Conservation (phyloP, 2,113 vertebrate species). For the Bostrychus sinensis region DNA sequence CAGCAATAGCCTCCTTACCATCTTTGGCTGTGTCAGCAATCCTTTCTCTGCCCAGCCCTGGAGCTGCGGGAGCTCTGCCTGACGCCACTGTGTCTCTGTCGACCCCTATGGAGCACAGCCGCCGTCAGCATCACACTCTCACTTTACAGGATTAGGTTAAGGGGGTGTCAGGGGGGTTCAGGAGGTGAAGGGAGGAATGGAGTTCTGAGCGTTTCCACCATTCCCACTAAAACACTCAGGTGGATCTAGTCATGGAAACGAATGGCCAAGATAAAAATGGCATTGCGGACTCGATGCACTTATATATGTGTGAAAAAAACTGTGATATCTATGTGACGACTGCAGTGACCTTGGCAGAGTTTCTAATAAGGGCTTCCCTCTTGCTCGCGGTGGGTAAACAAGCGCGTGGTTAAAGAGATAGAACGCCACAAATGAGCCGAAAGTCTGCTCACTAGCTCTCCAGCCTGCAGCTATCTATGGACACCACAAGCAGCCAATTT, state of each 20-base stretch:
- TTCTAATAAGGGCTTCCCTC: conserved; percentile 76
- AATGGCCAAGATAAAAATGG: conserved; percentile 19
- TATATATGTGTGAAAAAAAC: conserved; percentile 20
- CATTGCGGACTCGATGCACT: background rate
- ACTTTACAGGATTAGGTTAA: conserved; percentile 61
- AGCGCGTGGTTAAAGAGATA: conserved; percentile 67
- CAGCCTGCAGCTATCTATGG: conserved; percentile 60
- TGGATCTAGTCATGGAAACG: conserved; percentile 43
- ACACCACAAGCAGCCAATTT: conserved; percentile 80
- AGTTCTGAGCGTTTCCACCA: conserved; percentile 38
- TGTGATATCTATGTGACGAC: conserved; percentile 50
- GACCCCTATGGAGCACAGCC: conserved; percentile 82
- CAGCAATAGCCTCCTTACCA: conserved; percentile 82
- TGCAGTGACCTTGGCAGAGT: conserved; percentile 67
- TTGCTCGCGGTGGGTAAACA: conserved; percentile 70
- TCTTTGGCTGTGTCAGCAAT: conserved; percentile 87
- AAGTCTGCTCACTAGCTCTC: conserved; percentile 64
- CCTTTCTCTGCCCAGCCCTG: conserved; percentile 88
- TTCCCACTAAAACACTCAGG: conserved; percentile 71
- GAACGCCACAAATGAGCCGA: conserved; percentile 75
- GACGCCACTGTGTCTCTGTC: conserved; percentile 88
- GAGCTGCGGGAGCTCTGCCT: conserved; percentile 86
- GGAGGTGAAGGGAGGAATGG: conserved; percentile 30
- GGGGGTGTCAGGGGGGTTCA: conserved; percentile 14
- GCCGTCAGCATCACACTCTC: conserved; percentile 77